phyloP scores from a whole-genome alignment of 2,888 invertebrate genomes.

The Mythimna lalbum region DNA sequence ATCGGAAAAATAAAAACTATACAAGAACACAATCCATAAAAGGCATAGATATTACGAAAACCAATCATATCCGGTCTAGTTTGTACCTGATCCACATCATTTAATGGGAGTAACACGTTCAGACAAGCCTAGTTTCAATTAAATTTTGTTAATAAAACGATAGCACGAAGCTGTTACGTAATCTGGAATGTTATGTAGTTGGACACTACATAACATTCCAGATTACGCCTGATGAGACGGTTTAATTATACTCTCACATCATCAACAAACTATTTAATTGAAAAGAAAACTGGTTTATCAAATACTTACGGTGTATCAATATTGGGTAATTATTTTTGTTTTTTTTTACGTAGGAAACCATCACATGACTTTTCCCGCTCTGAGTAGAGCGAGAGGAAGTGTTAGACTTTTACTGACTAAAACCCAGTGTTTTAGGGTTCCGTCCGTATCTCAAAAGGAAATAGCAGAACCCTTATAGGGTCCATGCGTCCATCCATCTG shows the following conservation, averaged over 20 bases:
- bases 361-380: too few species aligned
- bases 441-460: too few species aligned
- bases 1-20: neutral
- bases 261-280: conserved; percentile 45
- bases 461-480: too few species aligned
- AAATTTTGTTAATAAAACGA: conserved; percentile 50
- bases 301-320: conserved; percentile 13
- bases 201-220: conserved; percentile 42
- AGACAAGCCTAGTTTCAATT: conserved; percentile 21
- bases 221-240: conserved; percentile 26
- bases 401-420: too few species aligned
- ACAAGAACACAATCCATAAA: conserved; percentile 14
- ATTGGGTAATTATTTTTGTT: conserved; percentile 6
- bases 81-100: conserved; percentile 22
- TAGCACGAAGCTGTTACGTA: conserved; percentile 49
- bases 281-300: conserved; percentile 19
- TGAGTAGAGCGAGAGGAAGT: too few species aligned
- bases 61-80: conserved; percentile 28
- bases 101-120: conserved; percentile 39
- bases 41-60: conserved; percentile 20
- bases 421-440: too few species aligned
- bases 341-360: too few species aligned
- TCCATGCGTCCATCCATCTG: too few species aligned
- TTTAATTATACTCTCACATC: conserved; percentile 43
- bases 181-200: too few species aligned